These are phyloP conservation scores for Sphaeridia pumilis DNA, from an alignment of 2,888 invertebrate species.

Conservation along the genomic window DNA sequence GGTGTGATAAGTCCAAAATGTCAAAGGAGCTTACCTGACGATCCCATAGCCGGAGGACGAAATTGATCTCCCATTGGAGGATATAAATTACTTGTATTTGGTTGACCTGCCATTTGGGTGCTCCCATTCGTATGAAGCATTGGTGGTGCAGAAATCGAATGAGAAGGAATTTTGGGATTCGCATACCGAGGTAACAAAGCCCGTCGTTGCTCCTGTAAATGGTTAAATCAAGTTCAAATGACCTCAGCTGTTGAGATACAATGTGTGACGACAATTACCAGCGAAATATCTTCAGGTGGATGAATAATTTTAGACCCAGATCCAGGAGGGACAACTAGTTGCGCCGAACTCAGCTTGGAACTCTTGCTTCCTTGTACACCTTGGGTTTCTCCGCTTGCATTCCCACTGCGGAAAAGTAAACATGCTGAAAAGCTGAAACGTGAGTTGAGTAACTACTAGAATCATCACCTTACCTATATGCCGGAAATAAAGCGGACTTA, in stretches of 20 bases:
- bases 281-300: constrained; percentile 81
- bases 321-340: constrained; percentile 57
- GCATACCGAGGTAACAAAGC: constrained; percentile 59
- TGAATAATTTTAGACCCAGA: constrained; percentile 83
- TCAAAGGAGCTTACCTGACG: constrained; percentile 58
- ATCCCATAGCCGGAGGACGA: constrained; percentile 53
- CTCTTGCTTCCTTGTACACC: neutral
- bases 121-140: constrained; percentile 28
- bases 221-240: neutral
- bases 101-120: constrained; percentile 1
- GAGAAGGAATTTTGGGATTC: constrained; percentile 41
- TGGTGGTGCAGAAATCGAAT: constrained; percentile 37
- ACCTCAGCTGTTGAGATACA: too few species aligned
- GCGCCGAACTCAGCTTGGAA: neutral
- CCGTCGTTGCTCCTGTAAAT: constrained; percentile 60
- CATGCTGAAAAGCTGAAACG: neutral
- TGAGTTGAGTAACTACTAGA: neutral
- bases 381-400: neutral
- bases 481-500: constrained; percentile 65
- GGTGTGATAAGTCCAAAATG: too few species aligned
- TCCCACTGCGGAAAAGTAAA: constrained; percentile 1
- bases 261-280: constrained; percentile 40
- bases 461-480: constrained; percentile 50
- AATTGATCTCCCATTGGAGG: constrained; percentile 46
- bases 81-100: constrained; percentile 5